phyloP scores from a whole-genome alignment of 2,113 vertebrate genomes.

The Podarcis raffonei region DNA sequence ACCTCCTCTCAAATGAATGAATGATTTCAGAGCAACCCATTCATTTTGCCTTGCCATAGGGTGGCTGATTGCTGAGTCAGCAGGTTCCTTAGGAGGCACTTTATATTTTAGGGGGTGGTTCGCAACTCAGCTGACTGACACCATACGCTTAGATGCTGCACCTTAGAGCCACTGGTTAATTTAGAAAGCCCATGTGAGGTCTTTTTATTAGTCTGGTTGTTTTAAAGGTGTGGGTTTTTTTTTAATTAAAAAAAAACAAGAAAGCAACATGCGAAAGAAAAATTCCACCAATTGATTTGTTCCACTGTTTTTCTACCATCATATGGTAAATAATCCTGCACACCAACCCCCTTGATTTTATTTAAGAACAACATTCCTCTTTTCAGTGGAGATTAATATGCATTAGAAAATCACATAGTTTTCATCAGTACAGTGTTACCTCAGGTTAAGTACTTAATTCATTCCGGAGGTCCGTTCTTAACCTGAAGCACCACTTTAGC shows the following conservation, averaged over 20 bases:
- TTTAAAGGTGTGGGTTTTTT: too few species aligned
- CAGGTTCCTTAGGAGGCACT: slow-evolving; percentile 22
- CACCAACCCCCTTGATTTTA: neutral
- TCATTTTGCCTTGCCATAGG: neutral
- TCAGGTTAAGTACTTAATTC: too few species aligned
- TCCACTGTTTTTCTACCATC: slow-evolving; percentile 7
- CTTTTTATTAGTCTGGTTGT: neutral
- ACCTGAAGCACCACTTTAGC: too few species aligned
- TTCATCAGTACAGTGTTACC: neutral
- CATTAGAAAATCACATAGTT: neutral
- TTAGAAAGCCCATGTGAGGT: slow-evolving; percentile 9
- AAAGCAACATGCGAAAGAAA: too few species aligned
- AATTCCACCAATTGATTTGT: neutral
- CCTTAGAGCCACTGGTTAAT: neutral
- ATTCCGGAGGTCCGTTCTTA: too few species aligned
- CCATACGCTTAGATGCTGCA: neutral
- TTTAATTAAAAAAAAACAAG: too few species aligned
- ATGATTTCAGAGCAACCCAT: neutral
- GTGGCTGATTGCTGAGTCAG: slow-evolving; percentile 45
- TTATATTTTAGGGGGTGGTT: slow-evolving; percentile 25
- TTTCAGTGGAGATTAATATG: neutral
- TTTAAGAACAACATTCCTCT: neutral
- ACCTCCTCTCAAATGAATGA: slow-evolving; percentile 37
- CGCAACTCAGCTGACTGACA: slow-evolving; percentile 49
- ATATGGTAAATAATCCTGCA: neutral